phyloP scores from a whole-genome alignment of 2,797 vertebrate genomes.

The Luscinia megarhynchos region DNA sequence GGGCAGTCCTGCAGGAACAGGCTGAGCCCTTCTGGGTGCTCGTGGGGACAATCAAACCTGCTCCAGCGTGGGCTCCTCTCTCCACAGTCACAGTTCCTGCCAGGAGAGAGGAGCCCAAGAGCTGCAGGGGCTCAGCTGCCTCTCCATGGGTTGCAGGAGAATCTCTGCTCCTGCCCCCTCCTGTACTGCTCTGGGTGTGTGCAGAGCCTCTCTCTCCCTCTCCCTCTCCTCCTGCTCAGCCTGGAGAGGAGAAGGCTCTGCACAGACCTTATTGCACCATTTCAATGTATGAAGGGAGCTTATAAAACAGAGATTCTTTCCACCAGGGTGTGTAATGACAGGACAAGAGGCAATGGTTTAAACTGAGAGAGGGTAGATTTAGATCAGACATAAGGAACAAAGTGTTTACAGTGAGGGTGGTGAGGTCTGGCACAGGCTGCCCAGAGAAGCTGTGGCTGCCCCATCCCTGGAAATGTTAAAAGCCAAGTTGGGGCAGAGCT shows the following conservation, averaged over 20 bases:
- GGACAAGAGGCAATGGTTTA: not conserved
- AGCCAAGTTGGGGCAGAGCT: not conserved
- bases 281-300: not conserved
- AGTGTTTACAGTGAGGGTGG: not conserved
- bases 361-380: not conserved
- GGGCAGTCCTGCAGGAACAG: not conserved
- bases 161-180: not conserved
- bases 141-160: not conserved
- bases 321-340: rapidly evolving
- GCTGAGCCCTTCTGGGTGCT: not conserved
- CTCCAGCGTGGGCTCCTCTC: rapidly evolving
- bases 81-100: not conserved
- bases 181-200: not conserved
- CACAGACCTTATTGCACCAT: not conserved
- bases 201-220: not conserved
- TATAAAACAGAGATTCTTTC: too few species aligned
- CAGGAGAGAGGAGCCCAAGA: not conserved
- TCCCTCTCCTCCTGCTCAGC: not conserved
- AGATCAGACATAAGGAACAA: not conserved
- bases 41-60: not conserved
- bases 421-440: not conserved
- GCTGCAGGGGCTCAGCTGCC: not conserved
- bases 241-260: not conserved
- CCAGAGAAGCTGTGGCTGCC: not conserved
- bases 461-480: not conserved